These are phyloP conservation scores for Tetragonula clypearis DNA, from an alignment of 1,140 invertebrate genomes.

Conservation along the genomic window DNA sequence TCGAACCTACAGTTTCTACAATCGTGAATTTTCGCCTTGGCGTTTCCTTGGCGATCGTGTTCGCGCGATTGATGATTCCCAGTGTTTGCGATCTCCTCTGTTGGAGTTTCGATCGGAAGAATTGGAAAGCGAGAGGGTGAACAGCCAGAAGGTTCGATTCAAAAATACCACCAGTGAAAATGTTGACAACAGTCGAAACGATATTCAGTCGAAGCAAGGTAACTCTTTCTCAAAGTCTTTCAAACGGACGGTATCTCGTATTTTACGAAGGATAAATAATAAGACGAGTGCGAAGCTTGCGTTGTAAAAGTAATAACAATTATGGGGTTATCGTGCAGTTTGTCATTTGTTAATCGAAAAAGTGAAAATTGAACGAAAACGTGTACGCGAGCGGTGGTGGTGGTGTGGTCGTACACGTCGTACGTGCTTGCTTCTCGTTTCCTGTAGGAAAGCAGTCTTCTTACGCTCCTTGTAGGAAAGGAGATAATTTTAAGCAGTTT, in stretches of 20 bases:
- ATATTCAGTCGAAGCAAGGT: background rate
- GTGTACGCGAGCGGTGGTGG: no score
- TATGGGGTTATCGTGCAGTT: background rate
- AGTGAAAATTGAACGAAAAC: no score
- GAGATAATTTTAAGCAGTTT: no score
- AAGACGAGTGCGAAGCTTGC: background rate
- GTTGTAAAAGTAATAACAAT: background rate
- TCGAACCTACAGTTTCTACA: background rate
- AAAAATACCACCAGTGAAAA: background rate
- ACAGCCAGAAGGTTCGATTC: background rate
- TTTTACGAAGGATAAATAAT: background rate
- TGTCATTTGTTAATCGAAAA: no score
- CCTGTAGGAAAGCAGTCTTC: no score
- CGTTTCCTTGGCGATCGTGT: background rate
- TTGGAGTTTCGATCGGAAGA: background rate
- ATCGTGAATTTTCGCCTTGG: background rate
- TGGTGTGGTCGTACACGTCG: no score
- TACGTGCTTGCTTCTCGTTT: no score
- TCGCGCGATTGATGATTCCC: background rate
- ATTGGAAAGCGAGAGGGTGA: background rate
- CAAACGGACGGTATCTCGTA: background rate
- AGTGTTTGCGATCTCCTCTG: background rate
- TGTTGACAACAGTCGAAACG: background rate
- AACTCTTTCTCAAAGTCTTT: background rate
- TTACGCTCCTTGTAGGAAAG: no score